Base-by-base conservation (phyloP, 2,113 vertebrate genomes). In the Ancistrus triradiatus region DNA sequence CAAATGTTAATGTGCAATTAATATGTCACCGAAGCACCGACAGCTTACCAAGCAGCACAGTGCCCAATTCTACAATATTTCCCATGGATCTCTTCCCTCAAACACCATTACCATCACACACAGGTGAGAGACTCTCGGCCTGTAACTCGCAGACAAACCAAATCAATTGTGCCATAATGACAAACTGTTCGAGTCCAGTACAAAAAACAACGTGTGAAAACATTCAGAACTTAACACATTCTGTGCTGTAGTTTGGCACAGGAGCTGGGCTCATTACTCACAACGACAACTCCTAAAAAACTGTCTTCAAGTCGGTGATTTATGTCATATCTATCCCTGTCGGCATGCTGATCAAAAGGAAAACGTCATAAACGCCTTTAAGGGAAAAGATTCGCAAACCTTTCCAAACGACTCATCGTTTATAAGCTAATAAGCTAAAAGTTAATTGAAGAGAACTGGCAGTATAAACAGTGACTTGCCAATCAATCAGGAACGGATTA, bases 241-340 rank as follows among this genome's bases (percentile, higher is more conserved):
- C n/a, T 42, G 13, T 42, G 5, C n/a, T 15, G 14, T 42, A 5
- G 14, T 42, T 42, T 42, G 11, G 11, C 38, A 42, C 4, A 42
- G n/a, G 38, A 42, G 6, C 37, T 14, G 6, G 38, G 38, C n/a
- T 42, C 73, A 42, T 42, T 42, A n/a, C n/a, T 42, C 38, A 42
- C 3, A 15, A 6, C 13, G 38, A 42, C 38, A 42, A 42, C 38
- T 42, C n/a, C n/a, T 14, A n/a, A n/a, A 42, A 42, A 6, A 42
- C 38, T 10, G 7, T n/a, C 7, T 42, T 14, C 38, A 42, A 42
- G 38, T 42, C n/a, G n/a, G 38, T 42, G 38, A 42, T 42, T 42
- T 42, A 14, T 42, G 38, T 42, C 38, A 42, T n/a, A 42, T n/a
- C 6, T 42, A 31, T 31, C 14, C 13, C 38, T 42, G 38, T 42